Evolutionary conservation across 2,797 vertebrate genomes (phyloP), one percentile per base, ranked within the genome.

Genomic region (Alca torda): DNA sequence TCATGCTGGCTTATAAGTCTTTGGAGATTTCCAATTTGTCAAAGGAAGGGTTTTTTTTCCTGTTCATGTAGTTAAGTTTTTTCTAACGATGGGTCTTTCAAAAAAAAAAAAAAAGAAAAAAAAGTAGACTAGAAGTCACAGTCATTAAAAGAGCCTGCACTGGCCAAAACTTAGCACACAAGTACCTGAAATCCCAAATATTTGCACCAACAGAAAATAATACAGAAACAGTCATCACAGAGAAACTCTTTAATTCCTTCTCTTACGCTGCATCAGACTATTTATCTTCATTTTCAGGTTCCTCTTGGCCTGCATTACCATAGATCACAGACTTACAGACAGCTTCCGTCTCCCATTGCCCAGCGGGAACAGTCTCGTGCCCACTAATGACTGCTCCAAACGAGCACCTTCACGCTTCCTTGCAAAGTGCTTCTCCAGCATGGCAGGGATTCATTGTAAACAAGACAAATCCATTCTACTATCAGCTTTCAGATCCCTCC

Each of bases 11-110:
- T 97, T 96, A 93, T 50, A 95, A 97, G 76, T 57, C 96, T 96
- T 96, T 94, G 76, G 97, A 97, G 96, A 95, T 86, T 96, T 97
- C 88, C 74, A 96, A 92, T 95, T 97, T 96, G 94, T 95, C 91
- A 90, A 78, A 96, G 83, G 83, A 89, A 94, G 20, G 50, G 30
- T 4, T 8, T 73, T 48, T 73, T 79, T 69, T 28, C 50, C 76
- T 88, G 87, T 91, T 76, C 46, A 30, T 50, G 64, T 63, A 73
- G 68, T 76, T 88, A 86, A 86, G 75, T 65, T 51, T 96, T 96
- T 94, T 84, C 60, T 90, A 93, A 93, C 1, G 25, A 86, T 81
- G 25, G 82, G 28, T 50, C 72, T 87, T 84, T 48, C 35, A 67
- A 74, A 51, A 31, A 84, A 43, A 50, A 17, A 14, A 31, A 84